Percentiles rank a stretch among this genome's conserved stretches.
phyloP scores from a whole-genome alignment of 2,888 invertebrate genomes.

The Diloba caeruleocephala region DNA sequence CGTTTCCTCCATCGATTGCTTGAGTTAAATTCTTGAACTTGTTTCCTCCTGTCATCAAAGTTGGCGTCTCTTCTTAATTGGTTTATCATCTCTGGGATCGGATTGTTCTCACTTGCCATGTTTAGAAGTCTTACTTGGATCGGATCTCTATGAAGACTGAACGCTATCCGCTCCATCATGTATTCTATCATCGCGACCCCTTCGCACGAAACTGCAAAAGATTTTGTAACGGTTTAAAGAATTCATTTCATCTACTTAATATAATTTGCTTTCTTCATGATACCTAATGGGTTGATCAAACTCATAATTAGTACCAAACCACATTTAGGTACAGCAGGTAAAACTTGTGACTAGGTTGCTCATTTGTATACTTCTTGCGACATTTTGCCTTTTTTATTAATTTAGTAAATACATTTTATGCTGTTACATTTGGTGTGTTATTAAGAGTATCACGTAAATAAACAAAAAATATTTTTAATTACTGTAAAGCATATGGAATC shows the following conservation, averaged over 20 bases:
- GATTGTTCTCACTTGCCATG: conserved; percentile 80
- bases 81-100: conserved; percentile 84
- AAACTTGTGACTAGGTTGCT: too few species aligned
- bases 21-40: conserved; percentile 86
- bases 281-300: too few species aligned
- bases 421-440: too few species aligned
- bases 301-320: too few species aligned
- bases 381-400: too few species aligned
- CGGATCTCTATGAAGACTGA: conserved; percentile 86
- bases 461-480: too few species aligned
- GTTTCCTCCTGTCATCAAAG: conserved; percentile 80
- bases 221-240: background rate
- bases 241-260: background rate
- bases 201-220: conserved; percentile 87
- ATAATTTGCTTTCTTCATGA: too few species aligned
- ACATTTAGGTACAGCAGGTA: too few species aligned
- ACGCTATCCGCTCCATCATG: conserved; percentile 91
- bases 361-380: too few species aligned
- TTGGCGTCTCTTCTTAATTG: conserved; percentile 85
- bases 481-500: too few species aligned
- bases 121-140: conserved; percentile 89
- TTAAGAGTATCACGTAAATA: too few species aligned
- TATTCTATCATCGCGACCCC: conserved; percentile 90
- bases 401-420: too few species aligned
- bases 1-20: conserved; percentile 94